Conservation (phyloP, 1,140 invertebrate genomes). For the Temnothorax nylanderi region DNA sequence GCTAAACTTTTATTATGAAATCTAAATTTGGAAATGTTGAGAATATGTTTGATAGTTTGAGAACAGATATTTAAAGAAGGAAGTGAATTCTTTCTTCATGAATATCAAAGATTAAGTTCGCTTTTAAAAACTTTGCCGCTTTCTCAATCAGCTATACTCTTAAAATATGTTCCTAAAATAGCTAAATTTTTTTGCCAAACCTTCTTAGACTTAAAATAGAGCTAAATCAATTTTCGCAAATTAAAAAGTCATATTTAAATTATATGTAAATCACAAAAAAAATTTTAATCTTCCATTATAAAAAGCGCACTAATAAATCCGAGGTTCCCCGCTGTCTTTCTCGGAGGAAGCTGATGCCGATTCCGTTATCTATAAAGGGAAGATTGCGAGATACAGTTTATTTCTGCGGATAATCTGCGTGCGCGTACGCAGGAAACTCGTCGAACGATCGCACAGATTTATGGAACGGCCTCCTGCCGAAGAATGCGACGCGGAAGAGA, state of each 20-base stretch:
- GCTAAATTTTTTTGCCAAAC: not conserved
- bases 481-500: constrained; percentile 53
- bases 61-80: not conserved
- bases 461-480: constrained; percentile 11
- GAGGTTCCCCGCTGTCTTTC: not conserved
- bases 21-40: not conserved
- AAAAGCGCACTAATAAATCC: not conserved
- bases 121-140: not conserved
- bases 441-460: constrained; percentile 26
- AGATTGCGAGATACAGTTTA: not conserved
- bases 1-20: not conserved
- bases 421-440: not conserved
- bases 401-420: not conserved
- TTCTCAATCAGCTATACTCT: not conserved
- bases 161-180: not conserved
- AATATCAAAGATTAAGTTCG: not conserved
- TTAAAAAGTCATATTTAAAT: not conserved
- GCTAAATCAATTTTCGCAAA: not conserved
- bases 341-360: not conserved
- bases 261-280: not conserved
- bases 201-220: not conserved
- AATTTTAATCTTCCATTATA: not conserved
- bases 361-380: not conserved
- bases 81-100: not conserved
- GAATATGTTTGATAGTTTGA: not conserved